Base-by-base conservation (phyloP, 37 sponge, comb jelly and placozoan genomes). In the Axinella damicornis region DNA sequence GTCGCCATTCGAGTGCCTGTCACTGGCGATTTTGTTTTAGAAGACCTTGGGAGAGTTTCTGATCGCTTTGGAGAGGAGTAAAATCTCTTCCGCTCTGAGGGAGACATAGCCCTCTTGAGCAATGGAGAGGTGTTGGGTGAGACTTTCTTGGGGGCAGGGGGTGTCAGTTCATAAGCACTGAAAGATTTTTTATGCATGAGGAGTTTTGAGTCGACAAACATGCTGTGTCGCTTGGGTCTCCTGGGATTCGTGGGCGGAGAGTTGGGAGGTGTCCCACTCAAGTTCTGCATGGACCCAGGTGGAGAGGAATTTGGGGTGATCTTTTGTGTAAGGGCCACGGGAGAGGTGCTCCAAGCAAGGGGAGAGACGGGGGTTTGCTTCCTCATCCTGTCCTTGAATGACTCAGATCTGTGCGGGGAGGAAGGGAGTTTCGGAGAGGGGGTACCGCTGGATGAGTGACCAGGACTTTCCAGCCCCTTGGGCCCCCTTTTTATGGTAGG, bases 341-440 rank as follows among this genome's bases (percentile, higher is more conserved):
- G 89, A 36, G 89, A 88, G 25, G 84, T 88, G 63, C 79, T 83
- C 1, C 93, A 82, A 22, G 95, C 91, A 0, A 89, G 87, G 20
- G 94, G 94, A 28, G 94, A 94, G 36, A 90, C 88, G 2, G 94
- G 94, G 2, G 93, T 78, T 65, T 76, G 25, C 53, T 72, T 53
- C 22, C 34, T n/a, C 12, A 78, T 24, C 52, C 46, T 79, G 0
- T 83, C 81, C 57, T 88, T 92, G 71, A 85, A 84, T 0, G 93
- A 88, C 0, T 92, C 93, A 0, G 85, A 40, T 27, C 93, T 25
- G 39, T 80, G 79, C 1, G 95, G 95, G 5, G 91, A 87, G 14
- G 88, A 87, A 32, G 87, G 77, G 22, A 63, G 73, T 53, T 87
- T 87, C 0, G 92, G 92, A 1, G 92, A 88, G 19, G 85, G 74